Base-by-base conservation (phyloP, 2,113 vertebrate species). In the Pogona vitticeps region DNA sequence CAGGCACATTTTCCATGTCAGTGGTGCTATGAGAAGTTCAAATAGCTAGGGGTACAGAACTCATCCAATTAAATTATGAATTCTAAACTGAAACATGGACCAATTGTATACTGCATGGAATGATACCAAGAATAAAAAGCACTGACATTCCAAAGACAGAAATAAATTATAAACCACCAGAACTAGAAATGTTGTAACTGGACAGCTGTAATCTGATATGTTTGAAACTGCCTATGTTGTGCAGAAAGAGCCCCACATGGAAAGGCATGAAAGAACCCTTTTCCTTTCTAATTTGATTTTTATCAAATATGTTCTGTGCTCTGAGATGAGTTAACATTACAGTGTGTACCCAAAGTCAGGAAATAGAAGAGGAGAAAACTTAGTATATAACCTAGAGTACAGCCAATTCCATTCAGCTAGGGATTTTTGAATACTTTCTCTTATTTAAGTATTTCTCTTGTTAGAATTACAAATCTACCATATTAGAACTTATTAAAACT, bases 1-100 rank as follows among this genome's bases (percentile, higher is more conserved):
- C 63, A 80, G 76, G 79, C 26, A 13, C 71, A 79, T 92, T 88
- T 92, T 83, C 86, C 80, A 83, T 67, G 59, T 83, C 90, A 89
- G 65, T 0, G 58, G 68, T 83, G 23, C 70, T 42, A 72, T 85
- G 33, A 82, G 89, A 80, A 92, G 90, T 76, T 90, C 73, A 58
- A 90, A 67, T 63, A 31, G 0, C 26, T 46, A 67, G 82, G 86
- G 56, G 26, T 91, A 82, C 38, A 86, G 65, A 81, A 5, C 59
- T 2, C 1, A 71, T n/a, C 18, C n/a, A 86, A 82, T 13, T 88
- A 83, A 23, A 67, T 36, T 15, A 86, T 61, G 70, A 82, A 78
- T 86, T 88, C 1, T 86, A 81, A 89, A 87, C 28, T 56, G 68
- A 63, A 88, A 46, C 82, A 88, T 61, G 82, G 10, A 80, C 82